Base-by-base conservation (phyloP, 2,113 vertebrate species). In the Elachura formosa region DNA sequence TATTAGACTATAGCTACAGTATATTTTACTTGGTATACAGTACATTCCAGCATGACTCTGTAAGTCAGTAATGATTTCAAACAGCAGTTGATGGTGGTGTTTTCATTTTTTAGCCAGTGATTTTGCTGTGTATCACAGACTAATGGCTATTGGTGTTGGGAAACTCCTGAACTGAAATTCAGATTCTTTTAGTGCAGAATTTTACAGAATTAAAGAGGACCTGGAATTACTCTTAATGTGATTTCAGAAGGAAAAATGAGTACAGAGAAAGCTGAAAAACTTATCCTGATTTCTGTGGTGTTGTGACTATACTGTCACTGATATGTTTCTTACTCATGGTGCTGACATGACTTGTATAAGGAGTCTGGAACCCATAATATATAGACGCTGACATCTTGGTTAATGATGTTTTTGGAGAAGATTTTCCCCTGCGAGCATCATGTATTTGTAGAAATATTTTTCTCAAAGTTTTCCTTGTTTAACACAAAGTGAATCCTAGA, bases 1-100 rank as follows among this genome's bases (percentile, higher is more conserved):
- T 38, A 83, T 95, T 93, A 94, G 49, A 67, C 40, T 85, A 67
- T 34, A 91, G 66, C 79, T 95, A 69, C 59, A 94, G 36, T 77
- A 31, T 81, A 48, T 90, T 93, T 93, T 7, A 76, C 23, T 17
- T 83, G 67, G 48, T 94, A 52, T 77, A 51, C 25, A 21, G 55
- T 76, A 38, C 83, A 48, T 90, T 91, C 68, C 78, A 84, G 79
- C 15, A 41, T 36, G 45, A 45, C 80, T 86, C 80, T 67, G 54
- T 90, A 93, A 93, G 82, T 76, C 66, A 46, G 55, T 48, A 73
- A 87, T 72, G 38, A 63, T 73, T 96, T 90, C 63, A 87, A 36
- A 21, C 36, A 58, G 38, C n/a, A 43, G n/a, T 74, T 90, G 43
- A 9, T 46, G 28, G 28, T 71, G 31, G 49, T 26, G 5, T 43